Percentiles rank a stretch among this genome's conserved stretches.
Conservation (phyloP, 2,797 vertebrate species). For the Sebastes trivittatus region DNA sequence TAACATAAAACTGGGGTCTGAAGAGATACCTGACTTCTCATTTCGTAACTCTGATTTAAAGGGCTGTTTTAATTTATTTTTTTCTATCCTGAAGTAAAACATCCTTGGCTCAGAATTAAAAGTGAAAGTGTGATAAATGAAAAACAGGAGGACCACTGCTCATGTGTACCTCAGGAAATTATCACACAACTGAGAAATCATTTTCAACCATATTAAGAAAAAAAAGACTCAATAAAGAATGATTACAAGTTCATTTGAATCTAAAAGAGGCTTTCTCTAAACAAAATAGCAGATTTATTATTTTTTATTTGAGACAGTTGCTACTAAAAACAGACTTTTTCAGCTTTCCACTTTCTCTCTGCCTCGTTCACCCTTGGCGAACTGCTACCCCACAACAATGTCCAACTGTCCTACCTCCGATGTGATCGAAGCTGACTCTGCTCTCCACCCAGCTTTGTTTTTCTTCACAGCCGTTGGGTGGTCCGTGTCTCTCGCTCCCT, state of each 20-base stretch:
- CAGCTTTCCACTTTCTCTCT: background rate
- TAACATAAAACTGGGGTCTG: background rate
- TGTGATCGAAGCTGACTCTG: slow-evolving; percentile 64
- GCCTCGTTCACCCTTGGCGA: slow-evolving; percentile 21
- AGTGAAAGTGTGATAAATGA: background rate
- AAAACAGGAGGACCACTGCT: background rate
- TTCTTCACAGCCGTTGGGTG: slow-evolving; percentile 77
- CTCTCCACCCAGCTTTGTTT: slow-evolving; percentile 71
- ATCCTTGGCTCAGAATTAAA: background rate
- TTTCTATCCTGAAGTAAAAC: background rate
- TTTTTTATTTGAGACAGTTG: background rate
- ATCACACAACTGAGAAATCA: background rate
- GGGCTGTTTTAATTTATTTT: background rate
- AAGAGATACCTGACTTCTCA: background rate
- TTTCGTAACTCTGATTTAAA: background rate
- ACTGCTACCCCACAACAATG: slow-evolving; percentile 39
- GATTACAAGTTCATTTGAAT: background rate
- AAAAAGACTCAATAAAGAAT: background rate
- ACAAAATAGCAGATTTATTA: background rate
- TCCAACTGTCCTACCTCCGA: slow-evolving; percentile 52
- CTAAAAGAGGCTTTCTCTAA: background rate
- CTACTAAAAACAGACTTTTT: background rate
- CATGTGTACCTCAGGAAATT: background rate
- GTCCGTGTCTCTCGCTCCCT: slow-evolving; percentile 58
- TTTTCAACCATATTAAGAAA: background rate